These are phyloP conservation scores for Drosophila hydei DNA, from an alignment of 1,140 invertebrate genomes.

Conservation along the genomic window DNA sequence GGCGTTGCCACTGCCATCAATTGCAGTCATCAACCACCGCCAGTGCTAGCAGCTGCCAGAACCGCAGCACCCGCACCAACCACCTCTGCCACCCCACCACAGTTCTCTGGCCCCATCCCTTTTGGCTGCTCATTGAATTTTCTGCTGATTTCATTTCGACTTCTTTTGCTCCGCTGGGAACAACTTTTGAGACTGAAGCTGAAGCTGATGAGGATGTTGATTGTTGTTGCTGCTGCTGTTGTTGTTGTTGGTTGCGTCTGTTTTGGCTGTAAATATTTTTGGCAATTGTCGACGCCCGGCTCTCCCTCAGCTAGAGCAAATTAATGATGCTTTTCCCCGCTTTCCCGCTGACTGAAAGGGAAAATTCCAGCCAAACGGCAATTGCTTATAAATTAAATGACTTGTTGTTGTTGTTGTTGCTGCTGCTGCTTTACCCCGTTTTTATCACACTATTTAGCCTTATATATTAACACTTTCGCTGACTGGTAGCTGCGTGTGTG, in stretches of 20 bases:
- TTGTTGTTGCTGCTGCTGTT: conserved; percentile 53
- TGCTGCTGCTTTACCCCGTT: conserved; percentile 38
- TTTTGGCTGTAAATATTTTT: conserved; percentile 81
- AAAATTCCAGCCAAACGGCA: conserved; percentile 54
- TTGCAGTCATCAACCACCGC: conserved; percentile 80
- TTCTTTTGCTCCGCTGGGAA: conserved; percentile 81
- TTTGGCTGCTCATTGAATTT: conserved; percentile 74
- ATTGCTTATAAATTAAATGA: conserved; percentile 72
- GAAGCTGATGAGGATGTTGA: conserved; percentile 46
- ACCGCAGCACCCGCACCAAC: neutral
- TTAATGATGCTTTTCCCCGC: conserved; percentile 71
- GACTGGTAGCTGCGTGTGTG: conserved; percentile 34
- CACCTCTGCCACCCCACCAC: neutral
- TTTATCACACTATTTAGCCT: conserved; percentile 73
- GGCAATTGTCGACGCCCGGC: conserved; percentile 63
- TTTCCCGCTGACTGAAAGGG: conserved; percentile 30
- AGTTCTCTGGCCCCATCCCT: neutral
- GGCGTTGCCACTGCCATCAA: conserved; percentile 65
- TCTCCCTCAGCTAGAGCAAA: conserved; percentile 49
- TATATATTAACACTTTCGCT: conserved; percentile 68
- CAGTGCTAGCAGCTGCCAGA: conserved; percentile 56
- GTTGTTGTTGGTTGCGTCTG: conserved; percentile 52
- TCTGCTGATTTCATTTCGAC: conserved; percentile 82
- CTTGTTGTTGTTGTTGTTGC: conserved; percentile 41
- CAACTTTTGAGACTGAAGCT: conserved; percentile 55